Conservation (phyloP, 2,113 vertebrate genomes). For the Rhodinocichla rosea region DNA sequence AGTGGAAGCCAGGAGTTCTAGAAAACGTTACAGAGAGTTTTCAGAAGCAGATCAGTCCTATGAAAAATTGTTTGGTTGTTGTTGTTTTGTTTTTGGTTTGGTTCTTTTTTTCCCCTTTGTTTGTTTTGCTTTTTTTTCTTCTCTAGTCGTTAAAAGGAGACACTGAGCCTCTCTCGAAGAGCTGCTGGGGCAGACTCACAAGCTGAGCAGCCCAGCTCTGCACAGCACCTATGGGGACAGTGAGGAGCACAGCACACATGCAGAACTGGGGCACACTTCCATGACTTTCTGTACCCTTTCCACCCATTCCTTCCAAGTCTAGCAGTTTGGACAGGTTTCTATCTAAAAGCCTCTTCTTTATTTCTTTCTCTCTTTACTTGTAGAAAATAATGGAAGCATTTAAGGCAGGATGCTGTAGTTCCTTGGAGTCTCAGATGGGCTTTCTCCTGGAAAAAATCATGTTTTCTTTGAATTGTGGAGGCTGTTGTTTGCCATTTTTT, state of each 20-base stretch:
- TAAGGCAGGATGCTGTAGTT: neutral
- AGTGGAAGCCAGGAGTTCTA: neutral
- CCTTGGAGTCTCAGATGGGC: neutral
- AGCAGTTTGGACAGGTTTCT: neutral
- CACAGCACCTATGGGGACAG: rapidly evolving
- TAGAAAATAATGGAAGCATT: neutral
- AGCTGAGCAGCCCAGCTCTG: neutral
- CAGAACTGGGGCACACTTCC: neutral
- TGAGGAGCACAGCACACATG: neutral
- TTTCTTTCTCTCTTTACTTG: neutral
- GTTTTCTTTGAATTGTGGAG: neutral
- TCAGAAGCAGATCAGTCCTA: neutral
- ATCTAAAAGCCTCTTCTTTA: neutral
- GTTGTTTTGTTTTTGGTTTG: neutral
- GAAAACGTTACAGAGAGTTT: neutral
- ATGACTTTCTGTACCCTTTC: neutral
- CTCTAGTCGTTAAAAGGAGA: neutral
- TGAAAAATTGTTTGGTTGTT: neutral
- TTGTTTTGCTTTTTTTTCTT: neutral
- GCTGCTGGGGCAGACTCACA: neutral
- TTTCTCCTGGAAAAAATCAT: neutral
- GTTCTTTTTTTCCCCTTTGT: neutral
- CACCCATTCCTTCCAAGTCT: neutral
- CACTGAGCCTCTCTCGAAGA: neutral
- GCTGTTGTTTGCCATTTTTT: neutral